Evolutionary conservation across 2,888 invertebrate genomes (phyloP).

Genomic region (Heliconius ismenius): DNA sequence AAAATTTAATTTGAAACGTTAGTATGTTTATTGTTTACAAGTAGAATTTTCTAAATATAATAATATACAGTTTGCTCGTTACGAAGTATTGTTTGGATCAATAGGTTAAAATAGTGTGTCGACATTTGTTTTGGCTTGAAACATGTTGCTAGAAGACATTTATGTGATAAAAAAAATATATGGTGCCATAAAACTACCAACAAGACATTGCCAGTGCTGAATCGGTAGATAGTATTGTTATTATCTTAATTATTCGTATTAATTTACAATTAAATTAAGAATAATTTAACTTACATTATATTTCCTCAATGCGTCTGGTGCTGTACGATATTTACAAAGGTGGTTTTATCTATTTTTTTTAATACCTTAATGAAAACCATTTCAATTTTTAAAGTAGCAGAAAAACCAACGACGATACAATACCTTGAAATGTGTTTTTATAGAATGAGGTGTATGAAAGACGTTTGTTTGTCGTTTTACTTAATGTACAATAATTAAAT

Average conservation of each 20-base stretch:
- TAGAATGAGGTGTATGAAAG: neutral
- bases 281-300: neutral
- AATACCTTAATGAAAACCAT: neutral
- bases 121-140: neutral
- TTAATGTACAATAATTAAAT: neutral
- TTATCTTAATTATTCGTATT: neutral
- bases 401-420: neutral
- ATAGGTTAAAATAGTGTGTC: neutral
- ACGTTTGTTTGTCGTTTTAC: neutral
- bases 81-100: neutral
- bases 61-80: neutral
- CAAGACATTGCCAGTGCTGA: neutral
- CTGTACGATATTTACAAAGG: neutral
- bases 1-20: neutral
- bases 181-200: neutral
- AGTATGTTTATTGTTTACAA: neutral
- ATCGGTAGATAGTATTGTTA: neutral
- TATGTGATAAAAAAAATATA: neutral
- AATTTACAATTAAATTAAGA: slow-evolving; percentile 5
- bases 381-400: neutral
- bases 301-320: no score
- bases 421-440: neutral
- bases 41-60: neutral
- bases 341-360: neutral
- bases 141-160: neutral